Evolutionary conservation across 2,888 invertebrate species (phyloP), one percentile per base, ranked within the genome.

Genomic region (Mythimna ferrago): DNA sequence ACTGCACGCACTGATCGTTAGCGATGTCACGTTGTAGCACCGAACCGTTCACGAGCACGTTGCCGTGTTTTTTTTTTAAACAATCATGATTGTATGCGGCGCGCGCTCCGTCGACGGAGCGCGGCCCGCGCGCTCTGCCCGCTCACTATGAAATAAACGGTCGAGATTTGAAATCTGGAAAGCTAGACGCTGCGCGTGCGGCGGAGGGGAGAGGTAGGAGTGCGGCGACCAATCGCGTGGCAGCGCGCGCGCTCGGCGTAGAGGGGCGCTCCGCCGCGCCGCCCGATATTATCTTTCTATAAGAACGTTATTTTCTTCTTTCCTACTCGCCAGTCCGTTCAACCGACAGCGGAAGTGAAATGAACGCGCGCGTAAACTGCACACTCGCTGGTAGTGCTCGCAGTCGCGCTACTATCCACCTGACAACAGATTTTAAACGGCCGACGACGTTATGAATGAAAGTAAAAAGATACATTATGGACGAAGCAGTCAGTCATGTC

Each of bases 141-240:
- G 94, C 92, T 93, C 94, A 92, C 92, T 91, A 92, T 92, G 93
- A 95, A 96, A 96, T 96, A 96, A 96, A 96, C 96, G 96, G 96
- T 94, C 94, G 96, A 95, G 96, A 96, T 96, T 96, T 96, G 90
- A 96, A 96, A 96, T 96, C 95, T 94, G 93, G 90, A 91, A 93
- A 93, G 92, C 92, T 94, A 94, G 95, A 95, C 96, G 95, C 95
- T 93, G 95, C 93, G 94, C 94, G 92, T 90, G 93, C 93, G 93
- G 88, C 88, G 88, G 87, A 90, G 88, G 91, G 91, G 89, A 90
- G 88, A 87, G 84, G 89, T 86, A 86, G 86, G 76, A 79, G 82
- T 78, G 81, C 76, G 86, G 74, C 85, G 83, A 82, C 96, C 96
- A 95, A 94, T 95, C 78, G 86, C 84, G 73, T 70, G 68, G 61